phyloP scores from a whole-genome alignment of 2,113 vertebrate species.

The Rhizomys pruinosus region DNA sequence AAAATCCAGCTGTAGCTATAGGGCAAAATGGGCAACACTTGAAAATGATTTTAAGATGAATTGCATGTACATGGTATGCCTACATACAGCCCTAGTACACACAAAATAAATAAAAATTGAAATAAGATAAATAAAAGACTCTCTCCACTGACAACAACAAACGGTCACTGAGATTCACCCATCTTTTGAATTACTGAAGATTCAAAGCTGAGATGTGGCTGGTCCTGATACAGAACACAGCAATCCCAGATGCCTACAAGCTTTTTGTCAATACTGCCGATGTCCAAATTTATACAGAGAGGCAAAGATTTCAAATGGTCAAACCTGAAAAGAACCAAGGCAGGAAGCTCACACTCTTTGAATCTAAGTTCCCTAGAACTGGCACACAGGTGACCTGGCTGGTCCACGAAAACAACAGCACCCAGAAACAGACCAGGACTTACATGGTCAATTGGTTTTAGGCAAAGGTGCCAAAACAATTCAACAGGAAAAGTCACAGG shows the following conservation, averaged over 20 bases:
- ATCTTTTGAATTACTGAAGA: background rate
- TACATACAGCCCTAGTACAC: too few species aligned
- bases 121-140: background rate
- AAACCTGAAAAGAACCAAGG: background rate
- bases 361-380: background rate
- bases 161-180: background rate
- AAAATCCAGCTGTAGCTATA: too few species aligned
- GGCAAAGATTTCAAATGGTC: background rate
- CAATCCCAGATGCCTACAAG: background rate
- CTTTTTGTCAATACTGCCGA: background rate
- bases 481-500: background rate
- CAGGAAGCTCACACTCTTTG: background rate
- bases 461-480: conserved; percentile 16
- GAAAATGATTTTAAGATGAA: too few species aligned
- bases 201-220: background rate
- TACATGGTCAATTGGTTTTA: fast-evolving
- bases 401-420: background rate
- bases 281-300: background rate
- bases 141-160: background rate
- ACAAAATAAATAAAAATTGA: background rate
- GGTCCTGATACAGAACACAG: background rate
- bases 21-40: too few species aligned
- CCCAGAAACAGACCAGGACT: background rate
- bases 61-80: too few species aligned
- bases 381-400: background rate